A percentile compares a stretch with the other conserved stretches of the same genome.
phyloP scores from a whole-genome alignment of 2,797 vertebrate genomes.

The Bradypodion pumilum region DNA sequence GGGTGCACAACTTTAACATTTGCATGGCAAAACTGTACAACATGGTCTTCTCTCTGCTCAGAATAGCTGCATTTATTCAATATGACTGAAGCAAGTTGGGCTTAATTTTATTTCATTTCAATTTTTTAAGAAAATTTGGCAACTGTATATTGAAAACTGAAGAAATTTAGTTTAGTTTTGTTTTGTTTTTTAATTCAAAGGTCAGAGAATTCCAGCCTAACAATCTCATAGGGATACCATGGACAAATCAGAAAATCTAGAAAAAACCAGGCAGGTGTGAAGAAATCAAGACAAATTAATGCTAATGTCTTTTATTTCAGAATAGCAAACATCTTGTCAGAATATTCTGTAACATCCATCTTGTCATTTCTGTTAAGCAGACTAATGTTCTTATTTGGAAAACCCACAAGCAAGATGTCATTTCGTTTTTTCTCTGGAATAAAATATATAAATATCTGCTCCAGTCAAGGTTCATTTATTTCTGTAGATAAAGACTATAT shows the following conservation, averaged over 20 bases:
- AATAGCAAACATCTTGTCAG: not conserved
- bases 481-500: not conserved
- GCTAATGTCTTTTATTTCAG: not conserved
- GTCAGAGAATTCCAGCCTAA: too few species aligned
- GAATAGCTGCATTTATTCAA: too few species aligned
- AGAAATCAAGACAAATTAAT: not conserved
- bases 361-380: not conserved
- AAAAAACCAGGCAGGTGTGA: not conserved
- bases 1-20: too few species aligned
- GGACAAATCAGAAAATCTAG: not conserved
- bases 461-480: not conserved
- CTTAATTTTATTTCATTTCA: too few species aligned
- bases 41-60: too few species aligned
- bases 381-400: not conserved
- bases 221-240: not conserved
- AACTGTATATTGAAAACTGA: too few species aligned
- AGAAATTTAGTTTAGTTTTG: too few species aligned
- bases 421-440: not conserved
- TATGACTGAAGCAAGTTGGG: too few species aligned
- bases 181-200: too few species aligned
- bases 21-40: too few species aligned
- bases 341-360: not conserved
- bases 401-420: not conserved
- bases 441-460: not conserved
- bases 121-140: too few species aligned